Conservation (phyloP, 2,113 vertebrate genomes). For the Actenoides hombroni region DNA sequence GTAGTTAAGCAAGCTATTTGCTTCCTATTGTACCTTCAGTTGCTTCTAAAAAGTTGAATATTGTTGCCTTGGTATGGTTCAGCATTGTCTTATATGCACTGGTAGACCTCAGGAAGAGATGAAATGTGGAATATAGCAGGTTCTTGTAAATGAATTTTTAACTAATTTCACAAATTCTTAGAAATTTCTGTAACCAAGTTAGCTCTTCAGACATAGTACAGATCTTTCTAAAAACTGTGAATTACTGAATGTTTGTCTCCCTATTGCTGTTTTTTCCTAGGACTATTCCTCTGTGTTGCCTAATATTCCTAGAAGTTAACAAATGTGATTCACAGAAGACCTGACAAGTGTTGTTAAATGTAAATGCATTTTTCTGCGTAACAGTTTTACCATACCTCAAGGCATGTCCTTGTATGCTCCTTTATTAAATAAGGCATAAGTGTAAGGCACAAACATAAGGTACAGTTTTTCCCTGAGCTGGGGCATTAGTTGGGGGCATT, state of each 20-base stretch:
- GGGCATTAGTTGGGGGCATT: not conserved
- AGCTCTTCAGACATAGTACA: not conserved
- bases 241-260: not conserved
- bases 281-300: not conserved
- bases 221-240: not conserved
- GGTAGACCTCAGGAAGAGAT: not conserved
- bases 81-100: not conserved
- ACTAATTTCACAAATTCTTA: not conserved
- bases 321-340: not conserved
- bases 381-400: not conserved
- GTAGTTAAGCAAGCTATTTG: not conserved
- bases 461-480: accelerated
- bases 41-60: not conserved
- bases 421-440: not conserved
- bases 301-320: not conserved
- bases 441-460: not conserved
- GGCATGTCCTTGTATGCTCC: not conserved
- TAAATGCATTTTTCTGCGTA: not conserved
- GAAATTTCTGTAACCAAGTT: not conserved
- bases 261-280: not conserved
- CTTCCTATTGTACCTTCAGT: not conserved
- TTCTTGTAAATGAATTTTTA: not conserved
- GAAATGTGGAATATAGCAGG: not conserved
- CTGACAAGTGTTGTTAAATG: not conserved
- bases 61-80: not conserved